These are phyloP conservation scores for Drosophila nasuta DNA, from an alignment of 1,140 invertebrate genomes.

Conservation along the genomic window DNA sequence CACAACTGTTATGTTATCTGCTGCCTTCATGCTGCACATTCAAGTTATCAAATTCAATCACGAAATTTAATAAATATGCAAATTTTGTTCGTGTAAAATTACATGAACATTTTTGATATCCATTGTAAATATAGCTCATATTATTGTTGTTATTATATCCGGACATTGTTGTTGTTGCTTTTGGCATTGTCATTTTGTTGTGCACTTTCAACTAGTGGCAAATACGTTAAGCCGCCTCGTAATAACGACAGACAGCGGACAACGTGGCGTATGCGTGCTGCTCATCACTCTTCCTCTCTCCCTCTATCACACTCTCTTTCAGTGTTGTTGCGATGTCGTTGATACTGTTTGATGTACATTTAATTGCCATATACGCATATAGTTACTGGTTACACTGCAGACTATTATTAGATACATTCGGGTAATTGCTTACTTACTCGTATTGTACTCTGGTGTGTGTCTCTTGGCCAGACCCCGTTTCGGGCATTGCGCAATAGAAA, in stretches of 20 bases:
- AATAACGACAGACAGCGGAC: not conserved
- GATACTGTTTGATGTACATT: conserved; percentile 50
- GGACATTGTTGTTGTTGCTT: conserved; percentile 11
- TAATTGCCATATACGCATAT: conserved; percentile 60
- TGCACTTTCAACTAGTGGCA: conserved; percentile 26
- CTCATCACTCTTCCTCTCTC: conserved; percentile 4
- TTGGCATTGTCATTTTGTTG: conserved; percentile 22
- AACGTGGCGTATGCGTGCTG: conserved; percentile 35
- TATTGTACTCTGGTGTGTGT: not conserved
- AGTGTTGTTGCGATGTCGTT: conserved; percentile 6
- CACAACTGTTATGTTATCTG: conserved; percentile 30
- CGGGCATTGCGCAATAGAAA: conserved; percentile 39
- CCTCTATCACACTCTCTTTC: not conserved
- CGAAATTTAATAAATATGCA: conserved; percentile 82
- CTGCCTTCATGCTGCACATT: conserved; percentile 26
- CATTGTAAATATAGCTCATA: conserved; percentile 28
- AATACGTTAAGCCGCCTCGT: conserved; percentile 20
- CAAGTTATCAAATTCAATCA: conserved; percentile 70
- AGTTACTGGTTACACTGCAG: conserved; percentile 20
- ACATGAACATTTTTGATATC: conserved; percentile 68
- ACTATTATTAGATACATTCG: conserved; percentile 32
- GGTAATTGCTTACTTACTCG: conserved; percentile 12
- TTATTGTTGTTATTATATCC: conserved; percentile 3
- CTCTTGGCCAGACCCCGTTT: conserved; percentile 2
- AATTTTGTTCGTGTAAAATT: conserved; percentile 67